Evolutionary conservation across 2,797 vertebrate genomes (phyloP).

Genomic region (Pogoniulus pusillus): DNA sequence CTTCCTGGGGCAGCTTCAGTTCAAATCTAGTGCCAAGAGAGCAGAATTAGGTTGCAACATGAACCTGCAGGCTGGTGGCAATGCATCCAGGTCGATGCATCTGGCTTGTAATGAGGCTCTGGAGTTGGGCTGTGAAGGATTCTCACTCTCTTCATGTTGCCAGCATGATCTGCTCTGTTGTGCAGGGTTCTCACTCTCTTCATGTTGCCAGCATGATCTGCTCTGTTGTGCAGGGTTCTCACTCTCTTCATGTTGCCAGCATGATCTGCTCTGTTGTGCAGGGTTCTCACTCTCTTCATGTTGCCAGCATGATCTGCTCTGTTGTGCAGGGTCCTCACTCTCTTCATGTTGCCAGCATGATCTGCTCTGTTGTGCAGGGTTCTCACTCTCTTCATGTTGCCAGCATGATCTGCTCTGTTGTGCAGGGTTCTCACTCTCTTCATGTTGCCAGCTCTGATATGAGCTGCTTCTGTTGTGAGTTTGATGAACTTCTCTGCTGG

Average conservation of each 20-base stretch:
- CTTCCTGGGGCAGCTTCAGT: neutral
- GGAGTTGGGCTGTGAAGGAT: neutral
- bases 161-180: neutral
- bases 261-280: neutral
- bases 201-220: too few species aligned
- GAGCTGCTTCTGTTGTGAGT: neutral
- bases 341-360: neutral
- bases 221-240: too few species aligned
- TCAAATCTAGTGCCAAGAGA: neutral
- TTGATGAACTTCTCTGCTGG: neutral
- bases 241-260: neutral
- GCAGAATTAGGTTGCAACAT: rapidly evolving
- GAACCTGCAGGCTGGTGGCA: neutral
- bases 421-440: neutral
- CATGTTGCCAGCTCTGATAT: neutral
- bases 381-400: neutral
- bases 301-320: neutral
- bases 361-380: neutral
- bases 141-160: neutral
- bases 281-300: neutral
- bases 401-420: neutral
- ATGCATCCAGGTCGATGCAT: neutral
- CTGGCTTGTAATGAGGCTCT: neutral
- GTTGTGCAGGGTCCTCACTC: neutral
- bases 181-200: too few species aligned